These are phyloP conservation scores for Macrostomum lignano DNA, from an alignment of 1,140 invertebrate genomes.

Conservation along the genomic window DNA sequence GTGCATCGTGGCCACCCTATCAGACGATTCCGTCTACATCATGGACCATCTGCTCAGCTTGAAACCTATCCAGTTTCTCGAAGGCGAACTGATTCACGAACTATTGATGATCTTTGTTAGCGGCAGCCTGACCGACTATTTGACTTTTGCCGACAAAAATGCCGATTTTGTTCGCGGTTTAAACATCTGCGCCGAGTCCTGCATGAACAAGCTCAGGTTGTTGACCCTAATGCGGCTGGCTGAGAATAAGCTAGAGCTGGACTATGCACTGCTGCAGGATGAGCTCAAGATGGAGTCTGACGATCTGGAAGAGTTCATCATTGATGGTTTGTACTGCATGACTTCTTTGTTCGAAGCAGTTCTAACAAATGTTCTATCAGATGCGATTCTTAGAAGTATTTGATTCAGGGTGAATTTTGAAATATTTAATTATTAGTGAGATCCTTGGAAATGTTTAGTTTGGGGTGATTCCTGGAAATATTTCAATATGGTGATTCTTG, in stretches of 20 bases:
- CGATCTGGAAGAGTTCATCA: slow-evolving; percentile 75
- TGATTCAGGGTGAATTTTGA: too few relatives aligned
- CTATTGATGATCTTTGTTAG: slow-evolving; percentile 76
- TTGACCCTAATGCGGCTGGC: slow-evolving; percentile 85
- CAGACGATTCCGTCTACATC: slow-evolving; percentile 71
- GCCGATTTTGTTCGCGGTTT: slow-evolving; percentile 58
- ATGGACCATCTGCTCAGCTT: slow-evolving; percentile 64
- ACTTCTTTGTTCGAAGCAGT: too few relatives aligned
- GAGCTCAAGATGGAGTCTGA: slow-evolving; percentile 55
- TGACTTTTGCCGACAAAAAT: slow-evolving; percentile 63
- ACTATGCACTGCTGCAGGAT: slow-evolving; percentile 52
- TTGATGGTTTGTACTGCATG: too few relatives aligned
- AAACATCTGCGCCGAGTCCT: slow-evolving; percentile 67
- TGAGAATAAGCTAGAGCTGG: slow-evolving; percentile 59
- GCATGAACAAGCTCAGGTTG: slow-evolving; percentile 78
- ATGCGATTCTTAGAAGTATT: too few relatives aligned
- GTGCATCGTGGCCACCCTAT: slow-evolving; percentile 70
- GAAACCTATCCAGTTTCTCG: slow-evolving; percentile 75
- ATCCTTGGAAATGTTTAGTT: too few relatives aligned
- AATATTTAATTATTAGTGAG: too few relatives aligned
- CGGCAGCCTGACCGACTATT: slow-evolving; percentile 59
- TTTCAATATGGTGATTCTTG: too few relatives aligned
- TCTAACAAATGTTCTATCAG: too few relatives aligned
- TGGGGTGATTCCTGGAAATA: too few relatives aligned
- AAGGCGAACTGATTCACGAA: slow-evolving; percentile 74